Base-by-base conservation (phyloP, 2,797 vertebrate genomes). In the Macropodus opercularis region DNA sequence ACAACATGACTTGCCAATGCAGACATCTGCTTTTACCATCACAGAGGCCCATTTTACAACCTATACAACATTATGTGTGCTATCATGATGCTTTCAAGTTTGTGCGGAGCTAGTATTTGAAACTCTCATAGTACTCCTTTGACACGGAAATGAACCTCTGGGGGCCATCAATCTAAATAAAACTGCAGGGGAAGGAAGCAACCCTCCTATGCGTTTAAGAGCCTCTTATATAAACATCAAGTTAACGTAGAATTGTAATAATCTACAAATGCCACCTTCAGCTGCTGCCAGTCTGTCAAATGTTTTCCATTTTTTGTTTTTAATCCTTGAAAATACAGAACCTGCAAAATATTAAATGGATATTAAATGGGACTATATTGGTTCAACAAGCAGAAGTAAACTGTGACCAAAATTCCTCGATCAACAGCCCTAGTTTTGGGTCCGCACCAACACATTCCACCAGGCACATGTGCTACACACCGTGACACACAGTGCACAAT, bases 21-120 rank as follows among this genome's bases (percentile, higher is more conserved):
- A 81, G 85, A 89, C 87, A 92, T 92, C 89, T 91, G 89, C 78
- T 83, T 81, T 85, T 60, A 70, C 63, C 89, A 90, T 92, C 80
- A 85, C 49, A 2, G 50, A 76, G 72, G 74, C 71, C 78, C 63
- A 56, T 77, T 68, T 63, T 40, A 74, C 76, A 75, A 76, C 77
- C 75, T 81, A 76, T 39, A 68, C 64, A 76, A 59, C 51, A 65
- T 63, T 53, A 77, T 82, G 76, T 74, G 68, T 44, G 64, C 58
- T 63, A 72, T 74, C 47, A 19, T 56, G 51, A 38, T 50, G 68
- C 77, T 82, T 85, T 76, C 54, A 74, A 70, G 81, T 89, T 81
- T 84, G 76, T 72, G 62, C 77, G 69, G 77, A 69, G 58, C 65
- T 77, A 48, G 68, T 81, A 79, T 80, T 85, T 81, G 80, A 75